Evolutionary conservation across 2,797 vertebrate species (phyloP).

Genomic region (Mus caroli): DNA sequence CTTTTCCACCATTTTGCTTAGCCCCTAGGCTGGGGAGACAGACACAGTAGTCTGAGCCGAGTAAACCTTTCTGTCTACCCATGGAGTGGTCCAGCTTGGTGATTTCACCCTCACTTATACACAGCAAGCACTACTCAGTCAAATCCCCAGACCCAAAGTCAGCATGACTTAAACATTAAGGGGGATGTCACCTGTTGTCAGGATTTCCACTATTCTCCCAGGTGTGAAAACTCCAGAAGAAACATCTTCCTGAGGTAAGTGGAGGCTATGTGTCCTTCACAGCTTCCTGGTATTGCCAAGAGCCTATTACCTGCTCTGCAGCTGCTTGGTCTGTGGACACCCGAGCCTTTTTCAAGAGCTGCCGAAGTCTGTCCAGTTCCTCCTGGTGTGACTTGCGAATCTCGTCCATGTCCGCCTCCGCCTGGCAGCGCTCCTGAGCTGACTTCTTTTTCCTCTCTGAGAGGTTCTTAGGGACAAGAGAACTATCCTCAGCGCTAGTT

Average conservation of each 20-base stretch:
- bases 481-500: conserved; percentile 59
- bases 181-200: neutral
- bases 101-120: neutral
- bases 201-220: conserved; percentile 6
- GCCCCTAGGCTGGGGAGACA: neutral
- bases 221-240: neutral
- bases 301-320: conserved; percentile 92
- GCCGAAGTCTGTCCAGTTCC: conserved; percentile 92
- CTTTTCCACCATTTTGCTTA: neutral
- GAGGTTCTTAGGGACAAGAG: conserved; percentile 90
- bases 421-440: conserved; percentile 92
- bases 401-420: conserved; percentile 95
- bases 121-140: neutral
- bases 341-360: conserved; percentile 92
- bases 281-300: neutral
- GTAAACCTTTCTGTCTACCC: neutral
- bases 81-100: neutral
- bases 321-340: conserved; percentile 91
- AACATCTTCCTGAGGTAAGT: neutral
- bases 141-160: neutral
- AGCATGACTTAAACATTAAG: neutral
- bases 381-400: conserved; percentile 91
- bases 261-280: conserved; percentile 24
- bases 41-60: neutral
- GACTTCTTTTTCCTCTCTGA: conserved; percentile 96